Base-by-base conservation (phyloP, 1,140 invertebrate genomes). In the Ips typographus region DNA sequence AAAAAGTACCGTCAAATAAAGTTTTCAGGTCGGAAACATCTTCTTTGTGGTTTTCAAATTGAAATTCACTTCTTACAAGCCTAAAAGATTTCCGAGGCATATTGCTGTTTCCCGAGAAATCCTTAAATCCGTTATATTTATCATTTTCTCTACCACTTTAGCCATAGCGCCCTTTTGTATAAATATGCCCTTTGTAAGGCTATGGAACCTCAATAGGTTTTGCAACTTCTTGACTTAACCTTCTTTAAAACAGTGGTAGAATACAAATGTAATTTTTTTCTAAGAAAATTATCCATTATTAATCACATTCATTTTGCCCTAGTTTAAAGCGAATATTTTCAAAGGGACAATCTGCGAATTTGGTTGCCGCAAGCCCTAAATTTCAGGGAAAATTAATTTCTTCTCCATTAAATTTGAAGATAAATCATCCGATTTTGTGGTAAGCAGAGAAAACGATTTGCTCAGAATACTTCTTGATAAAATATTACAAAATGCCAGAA, bases 51-150 rank as follows among this genome's bases (percentile, higher is more conserved):
- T 49, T 49, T 49, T 49, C 44, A 49, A 49, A 49, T 49, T 49
- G 44, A 49, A 49, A 49, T 49, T 49, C 44, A 49, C 44, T 49
- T 49, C 6, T 8, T 49, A 49, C 44, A 49, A 49, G 44, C 44
- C 44, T 22, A 22, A 49, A 49, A 49, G 44, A 49, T 49, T 49
- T 49, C 44, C 44, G 44, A 49, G 44, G 44, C 44, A 49, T 49
- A 49, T 49, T 49, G 44, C 44, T 6, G 44, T 49, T 49, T 3
- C 44, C 44, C 7, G 44, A 49, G 22, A 49, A 49, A 49, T 49
- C 44, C 44, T 22, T 22, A 49, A 49, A 49, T 49, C 44, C 44
- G 44, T 6, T 49, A 49, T 49, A 49, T 49, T 49, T 49, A 49
- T 49, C 44, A 49, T 49, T 49, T 3, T 49, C 44, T 22, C 22